Conservation (phyloP, 2,113 vertebrate species). For the Chloebia gouldiae region DNA sequence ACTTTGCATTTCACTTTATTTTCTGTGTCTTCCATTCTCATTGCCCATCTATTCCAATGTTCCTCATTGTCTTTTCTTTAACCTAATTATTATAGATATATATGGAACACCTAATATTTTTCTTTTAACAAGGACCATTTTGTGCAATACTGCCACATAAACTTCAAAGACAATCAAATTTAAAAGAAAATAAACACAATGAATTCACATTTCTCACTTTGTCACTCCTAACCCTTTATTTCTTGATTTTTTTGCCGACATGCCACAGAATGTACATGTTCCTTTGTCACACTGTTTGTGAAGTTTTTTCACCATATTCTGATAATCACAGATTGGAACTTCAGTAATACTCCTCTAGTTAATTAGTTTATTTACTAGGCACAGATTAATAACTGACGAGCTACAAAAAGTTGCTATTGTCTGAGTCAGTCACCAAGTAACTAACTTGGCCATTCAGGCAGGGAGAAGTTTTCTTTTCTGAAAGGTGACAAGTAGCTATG, state of each 20-base stretch:
- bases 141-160: not conserved
- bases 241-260: not conserved
- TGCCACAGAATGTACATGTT: not conserved
- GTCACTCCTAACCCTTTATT: not conserved
- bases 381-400: slow-evolving; percentile 8
- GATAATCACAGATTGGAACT: not conserved
- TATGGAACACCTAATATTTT: not conserved
- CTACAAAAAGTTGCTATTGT: slow-evolving; percentile 37
- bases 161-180: not conserved
- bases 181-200: not conserved
- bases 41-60: not conserved
- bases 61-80: not conserved
- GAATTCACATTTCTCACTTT: not conserved
- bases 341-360: not conserved
- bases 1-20: not conserved
- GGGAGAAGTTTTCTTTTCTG: slow-evolving; percentile 22
- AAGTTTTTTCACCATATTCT: not conserved
- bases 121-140: not conserved
- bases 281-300: not conserved
- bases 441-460: slow-evolving; percentile 35
- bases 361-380: not conserved
- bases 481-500: slow-evolving; percentile 59
- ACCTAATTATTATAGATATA: not conserved
- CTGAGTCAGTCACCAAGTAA: slow-evolving; percentile 14
- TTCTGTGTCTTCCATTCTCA: not conserved